Base-by-base conservation (phyloP, 1,140 invertebrate genomes). In the Drosophila biarmipes region DNA sequence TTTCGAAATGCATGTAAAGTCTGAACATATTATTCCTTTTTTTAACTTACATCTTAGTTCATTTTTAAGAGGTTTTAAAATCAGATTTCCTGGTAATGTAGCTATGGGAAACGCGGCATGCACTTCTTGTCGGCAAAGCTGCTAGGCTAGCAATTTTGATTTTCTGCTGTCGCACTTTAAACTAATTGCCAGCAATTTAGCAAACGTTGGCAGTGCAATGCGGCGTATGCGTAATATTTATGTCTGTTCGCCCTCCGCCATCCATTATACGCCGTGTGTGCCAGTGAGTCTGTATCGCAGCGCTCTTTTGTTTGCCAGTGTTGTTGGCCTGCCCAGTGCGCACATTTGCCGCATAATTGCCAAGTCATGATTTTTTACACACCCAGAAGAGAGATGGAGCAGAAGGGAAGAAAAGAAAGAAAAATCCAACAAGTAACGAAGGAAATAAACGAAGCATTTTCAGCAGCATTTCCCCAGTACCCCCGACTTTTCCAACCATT, bases 351-450 rank as follows among this genome's bases (percentile, higher is more conserved):
- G 84, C 85, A 89, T 89, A 89, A 89, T 89, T 89, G 84, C 84
- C 85, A 89, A 89, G 84, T 89, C 84, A 89, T 89, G 84, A 87
- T 89, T 89, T 89, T 89, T 89, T 89, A 79, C 75, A 89, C 75
- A 79, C 74, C 75, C 66, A 69, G 73, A 63, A 64, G 56, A 19
- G 45, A 67, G 69, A 63, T 31, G 61, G 52, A 35, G 15, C 12
- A n/a, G 27, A 11, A 17, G 17, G 14, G 19, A 24, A 42, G 21
- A 51, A 19, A 17, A 51, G n/a, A 17, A 51, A 19, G 17, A 57
- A 37, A 61, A 68, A 76, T 67, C 67, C 73, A 57, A 73, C 61
- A 67, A 75, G 71, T 63, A 73, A 69, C 49, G 72, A 66, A 74
- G 72, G 55, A 76, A 76, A 76, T 76, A 76, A 76, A 76, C 73